Evolutionary conservation across 2,113 vertebrate species (phyloP).

Genomic region (Upupa epops): DNA sequence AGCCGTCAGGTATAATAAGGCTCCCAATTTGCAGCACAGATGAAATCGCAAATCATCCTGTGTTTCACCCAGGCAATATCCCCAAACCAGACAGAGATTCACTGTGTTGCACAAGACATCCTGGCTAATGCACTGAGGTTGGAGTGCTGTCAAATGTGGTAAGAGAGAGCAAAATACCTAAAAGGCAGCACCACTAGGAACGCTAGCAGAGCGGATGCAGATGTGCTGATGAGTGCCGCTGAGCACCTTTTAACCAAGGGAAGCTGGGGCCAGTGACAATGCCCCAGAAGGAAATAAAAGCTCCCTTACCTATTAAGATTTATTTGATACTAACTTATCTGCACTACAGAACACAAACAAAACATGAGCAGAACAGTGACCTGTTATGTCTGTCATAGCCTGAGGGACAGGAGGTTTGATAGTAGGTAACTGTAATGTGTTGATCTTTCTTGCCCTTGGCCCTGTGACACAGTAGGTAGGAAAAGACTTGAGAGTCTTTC

Average conservation of each 20-base stretch:
- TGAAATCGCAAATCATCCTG: neutral
- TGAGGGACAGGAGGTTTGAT: neutral
- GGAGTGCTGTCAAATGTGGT: neutral
- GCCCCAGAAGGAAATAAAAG: neutral
- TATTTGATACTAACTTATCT: neutral
- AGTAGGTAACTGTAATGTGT: neutral
- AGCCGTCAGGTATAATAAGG: neutral
- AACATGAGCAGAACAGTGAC: neutral
- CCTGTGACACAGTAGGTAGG: neutral
- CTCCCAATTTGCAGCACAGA: neutral
- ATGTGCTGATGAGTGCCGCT: neutral
- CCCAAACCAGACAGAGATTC: neutral
- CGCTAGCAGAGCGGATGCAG: neutral
- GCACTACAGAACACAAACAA: neutral
- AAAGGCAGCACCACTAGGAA: neutral
- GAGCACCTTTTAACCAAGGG: neutral
- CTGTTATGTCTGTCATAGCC: neutral
- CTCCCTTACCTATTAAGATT: neutral
- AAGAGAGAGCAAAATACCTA: neutral
- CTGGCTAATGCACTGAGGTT: neutral
- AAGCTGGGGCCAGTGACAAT: neutral
- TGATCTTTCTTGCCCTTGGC: slow-evolving; percentile 18
- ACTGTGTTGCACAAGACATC: neutral
- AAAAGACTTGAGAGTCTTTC: neutral
- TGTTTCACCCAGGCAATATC: neutral